These are phyloP conservation scores for Pristionchus arcanus DNA, from an alignment of 2,888 invertebrate genomes.

Conservation along the genomic window DNA sequence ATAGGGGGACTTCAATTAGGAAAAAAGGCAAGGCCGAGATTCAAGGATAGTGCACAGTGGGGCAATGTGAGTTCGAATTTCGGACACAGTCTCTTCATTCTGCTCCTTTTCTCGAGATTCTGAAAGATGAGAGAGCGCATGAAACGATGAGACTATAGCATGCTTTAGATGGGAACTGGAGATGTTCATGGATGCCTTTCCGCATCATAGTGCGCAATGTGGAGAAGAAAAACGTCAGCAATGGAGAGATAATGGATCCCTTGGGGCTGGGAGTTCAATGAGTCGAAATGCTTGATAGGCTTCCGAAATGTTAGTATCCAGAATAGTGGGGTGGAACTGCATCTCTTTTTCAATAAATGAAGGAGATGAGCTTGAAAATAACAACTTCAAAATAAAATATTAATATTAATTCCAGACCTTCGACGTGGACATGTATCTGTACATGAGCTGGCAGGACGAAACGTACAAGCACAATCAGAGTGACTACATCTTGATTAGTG, in stretches of 20 bases:
- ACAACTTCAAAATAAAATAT: not conserved
- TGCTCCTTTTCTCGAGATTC: not conserved
- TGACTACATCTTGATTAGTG: conserved; percentile 70
- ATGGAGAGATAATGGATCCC: not conserved
- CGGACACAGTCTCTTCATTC: not conserved
- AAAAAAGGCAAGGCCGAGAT: not conserved
- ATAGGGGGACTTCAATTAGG: not conserved
- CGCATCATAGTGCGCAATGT: not conserved
- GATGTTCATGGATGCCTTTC: not conserved
- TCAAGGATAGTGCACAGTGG: not conserved
- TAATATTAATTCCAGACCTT: conserved; percentile 66
- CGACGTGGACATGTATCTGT: conserved; percentile 75
- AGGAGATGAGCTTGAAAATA: too few species aligned
- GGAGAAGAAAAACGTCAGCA: not conserved
- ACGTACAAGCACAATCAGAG: conserved; percentile 66
- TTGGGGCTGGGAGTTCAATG: not conserved
- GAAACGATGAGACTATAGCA: too few species aligned
- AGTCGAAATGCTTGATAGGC: not conserved
- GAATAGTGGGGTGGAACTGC: too few species aligned
- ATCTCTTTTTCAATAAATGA: too few species aligned
- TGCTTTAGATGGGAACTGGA: too few species aligned
- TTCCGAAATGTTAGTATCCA: not conserved
- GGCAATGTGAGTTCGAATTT: not conserved
- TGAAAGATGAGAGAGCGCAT: not conserved
- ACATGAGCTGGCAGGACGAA: conserved; percentile 73